Conservation (phyloP, 2,888 invertebrate species). For the Monoplex corrugatus region DNA sequence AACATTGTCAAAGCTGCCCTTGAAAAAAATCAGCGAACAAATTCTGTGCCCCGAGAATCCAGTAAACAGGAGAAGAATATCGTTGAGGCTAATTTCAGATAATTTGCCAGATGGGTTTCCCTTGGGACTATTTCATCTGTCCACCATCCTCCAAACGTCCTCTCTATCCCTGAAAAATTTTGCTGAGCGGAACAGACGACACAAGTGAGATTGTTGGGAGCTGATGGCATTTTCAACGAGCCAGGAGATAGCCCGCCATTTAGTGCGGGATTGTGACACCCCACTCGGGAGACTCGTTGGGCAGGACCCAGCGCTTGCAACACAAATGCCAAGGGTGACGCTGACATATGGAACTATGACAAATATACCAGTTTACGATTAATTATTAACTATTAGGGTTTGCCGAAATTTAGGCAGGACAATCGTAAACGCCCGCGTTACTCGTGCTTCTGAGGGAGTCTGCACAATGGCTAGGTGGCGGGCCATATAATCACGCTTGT, state of each 20-base stretch:
- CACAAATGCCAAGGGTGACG: constrained; percentile 56
- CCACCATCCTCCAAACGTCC: not conserved
- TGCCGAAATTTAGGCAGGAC: constrained; percentile 53
- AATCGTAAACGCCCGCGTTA: constrained; percentile 45
- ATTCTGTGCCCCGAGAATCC: not conserved
- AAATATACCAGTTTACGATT: constrained; percentile 59
- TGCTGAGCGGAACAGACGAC: constrained; percentile 33
- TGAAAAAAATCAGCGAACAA: not conserved
- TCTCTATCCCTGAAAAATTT: not conserved
- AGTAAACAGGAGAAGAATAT: not conserved
- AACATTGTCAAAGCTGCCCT: no score
- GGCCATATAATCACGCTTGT: constrained; percentile 25
- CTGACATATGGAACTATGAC: constrained; percentile 56
- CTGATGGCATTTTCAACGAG: constrained; percentile 49
- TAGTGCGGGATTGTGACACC: constrained; percentile 49
- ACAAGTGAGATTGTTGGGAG: constrained; percentile 37
- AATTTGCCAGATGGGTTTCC: constrained; percentile 48
- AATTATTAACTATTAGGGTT: constrained; percentile 58
- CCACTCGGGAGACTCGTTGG: constrained; percentile 43
- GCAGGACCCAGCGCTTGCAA: constrained; percentile 28
- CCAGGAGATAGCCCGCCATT: constrained; percentile 47
- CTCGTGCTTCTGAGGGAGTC: constrained; percentile 8
- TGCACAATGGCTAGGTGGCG: not conserved
- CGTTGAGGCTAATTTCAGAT: constrained; percentile 42
- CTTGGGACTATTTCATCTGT: constrained; percentile 36